phyloP scores from a whole-genome alignment of 2,113 vertebrate species.

The Myxocyprinus asiaticus region DNA sequence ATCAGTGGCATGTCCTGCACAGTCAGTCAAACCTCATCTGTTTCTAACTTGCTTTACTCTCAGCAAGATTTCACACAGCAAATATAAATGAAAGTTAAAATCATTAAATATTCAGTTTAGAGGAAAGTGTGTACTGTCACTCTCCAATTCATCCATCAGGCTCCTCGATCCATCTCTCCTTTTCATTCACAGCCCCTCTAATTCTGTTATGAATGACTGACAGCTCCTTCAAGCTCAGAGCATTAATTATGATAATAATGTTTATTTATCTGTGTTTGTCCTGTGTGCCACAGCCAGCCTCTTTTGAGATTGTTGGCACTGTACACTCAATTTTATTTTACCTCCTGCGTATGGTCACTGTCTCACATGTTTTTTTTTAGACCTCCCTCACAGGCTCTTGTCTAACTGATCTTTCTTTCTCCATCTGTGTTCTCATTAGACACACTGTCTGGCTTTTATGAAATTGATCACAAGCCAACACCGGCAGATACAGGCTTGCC shows the following conservation, averaged over 20 bases:
- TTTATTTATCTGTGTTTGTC: slow-evolving; percentile 19
- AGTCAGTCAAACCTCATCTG: neutral
- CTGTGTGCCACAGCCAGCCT: neutral
- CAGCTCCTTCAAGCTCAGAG: slow-evolving; percentile 1
- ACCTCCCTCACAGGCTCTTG: slow-evolving; percentile 27
- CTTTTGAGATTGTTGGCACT: slow-evolving; percentile 11
- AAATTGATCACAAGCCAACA: slow-evolving; percentile 61
- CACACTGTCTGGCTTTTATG: slow-evolving; percentile 47
- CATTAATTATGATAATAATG: neutral
- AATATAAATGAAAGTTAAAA: neutral
- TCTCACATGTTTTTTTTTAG: slow-evolving; percentile 5
- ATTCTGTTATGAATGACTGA: slow-evolving; percentile 43
- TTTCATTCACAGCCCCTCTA: slow-evolving; percentile 25
- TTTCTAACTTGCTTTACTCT: too few relatives aligned
- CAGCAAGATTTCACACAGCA: neutral
- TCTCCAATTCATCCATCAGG: neutral
- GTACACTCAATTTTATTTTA: neutral
- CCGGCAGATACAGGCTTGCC: slow-evolving; percentile 75
- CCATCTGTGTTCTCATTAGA: slow-evolving; percentile 10
- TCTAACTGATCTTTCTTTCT: slow-evolving; percentile 23
- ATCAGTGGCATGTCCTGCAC: neutral
- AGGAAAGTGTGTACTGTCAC: neutral
- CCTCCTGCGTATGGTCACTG: neutral
- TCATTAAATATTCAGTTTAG: slow-evolving; percentile 8
- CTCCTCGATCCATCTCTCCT: slow-evolving; percentile 18